Conservation (phyloP, 2,113 vertebrate species). For the Cygnus atratus region DNA sequence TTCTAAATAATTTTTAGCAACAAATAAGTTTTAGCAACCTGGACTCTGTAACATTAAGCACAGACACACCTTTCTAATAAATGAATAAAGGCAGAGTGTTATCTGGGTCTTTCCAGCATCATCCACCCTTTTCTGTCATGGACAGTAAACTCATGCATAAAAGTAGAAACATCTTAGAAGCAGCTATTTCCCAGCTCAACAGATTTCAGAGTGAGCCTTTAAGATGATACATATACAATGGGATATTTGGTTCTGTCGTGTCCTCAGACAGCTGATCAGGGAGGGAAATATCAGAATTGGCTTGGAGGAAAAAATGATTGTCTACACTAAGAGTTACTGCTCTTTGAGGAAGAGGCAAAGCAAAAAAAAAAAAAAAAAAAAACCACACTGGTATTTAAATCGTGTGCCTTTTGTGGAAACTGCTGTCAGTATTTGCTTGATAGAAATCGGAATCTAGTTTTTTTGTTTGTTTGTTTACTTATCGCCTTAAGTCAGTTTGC, state of each 20-base stretch:
- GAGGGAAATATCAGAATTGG: neutral
- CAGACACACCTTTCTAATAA: neutral
- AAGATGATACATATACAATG: neutral
- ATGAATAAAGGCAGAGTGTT: neutral
- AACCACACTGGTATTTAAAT: neutral
- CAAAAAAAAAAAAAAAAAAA: neutral
- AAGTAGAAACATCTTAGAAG: neutral
- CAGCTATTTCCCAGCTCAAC: neutral
- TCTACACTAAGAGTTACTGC: neutral
- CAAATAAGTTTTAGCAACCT: neutral
- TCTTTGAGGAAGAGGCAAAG: neutral
- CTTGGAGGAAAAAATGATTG: conserved; percentile 6
- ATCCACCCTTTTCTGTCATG: neutral
- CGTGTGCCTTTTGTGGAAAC: neutral
- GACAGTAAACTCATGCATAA: neutral
- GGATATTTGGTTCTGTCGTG: neutral
- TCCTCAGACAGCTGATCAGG: neutral
- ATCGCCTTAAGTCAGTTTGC: neutral
- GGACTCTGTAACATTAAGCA: neutral
- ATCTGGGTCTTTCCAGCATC: neutral
- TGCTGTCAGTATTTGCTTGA: neutral
- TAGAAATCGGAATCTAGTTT: neutral
- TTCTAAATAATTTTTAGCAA: neutral
- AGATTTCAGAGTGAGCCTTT: neutral
- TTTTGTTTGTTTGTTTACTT: neutral